Evolutionary conservation across 2,113 vertebrate species (phyloP), one percentile per base, ranked within the genome.

Genomic region (Chinchilla lanigera): DNA sequence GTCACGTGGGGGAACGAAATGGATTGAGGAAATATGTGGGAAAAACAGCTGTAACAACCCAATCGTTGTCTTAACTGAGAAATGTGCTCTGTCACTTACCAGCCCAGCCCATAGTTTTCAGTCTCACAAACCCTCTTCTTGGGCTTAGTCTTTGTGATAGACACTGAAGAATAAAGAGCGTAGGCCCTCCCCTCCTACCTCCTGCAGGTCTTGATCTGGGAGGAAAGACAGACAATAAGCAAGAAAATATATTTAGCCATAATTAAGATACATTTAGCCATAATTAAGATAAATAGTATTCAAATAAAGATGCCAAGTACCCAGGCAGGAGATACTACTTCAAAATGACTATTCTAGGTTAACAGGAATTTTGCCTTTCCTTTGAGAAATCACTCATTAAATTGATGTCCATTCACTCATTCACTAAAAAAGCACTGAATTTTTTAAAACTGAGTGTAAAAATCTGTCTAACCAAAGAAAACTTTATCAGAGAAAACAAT

Each of bases 311-410:
- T 88, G 24, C 22, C 4, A 89, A 56, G 63, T 82, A 44, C 28
- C 5, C 1, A 84, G 16, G 11, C 3, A 24, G 28, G 10, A 14
- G 30, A 13, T 61, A 24, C 8, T 16, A 89, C 47, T 65, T 81
- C 14, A 41, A 50, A 90, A n/a, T 56, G 38, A 24, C 22, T 82
- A 0, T 38, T 38, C 24, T 35, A 60, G 26, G 13, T 91, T 10
- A 20, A 91, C 14, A 86, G 20, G 95, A 89, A 77, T n/a, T 65
- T 60, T 47, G 77, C 54, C 5, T 85, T 91, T 85, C 73, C 73
- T 91, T 89, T 93, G 61, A 92, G n/a, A 89, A 96, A 69, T 85
- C 22, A 63, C 26, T 94, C 63, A 35, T 58, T 94, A 87, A 56
- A 75, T 50, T 93, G 41, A 87, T 75, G 73, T 60, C 4, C 81